These are phyloP conservation scores for Drosophila nikananu DNA, from an alignment of 1,140 invertebrate genomes.

Conservation along the genomic window DNA sequence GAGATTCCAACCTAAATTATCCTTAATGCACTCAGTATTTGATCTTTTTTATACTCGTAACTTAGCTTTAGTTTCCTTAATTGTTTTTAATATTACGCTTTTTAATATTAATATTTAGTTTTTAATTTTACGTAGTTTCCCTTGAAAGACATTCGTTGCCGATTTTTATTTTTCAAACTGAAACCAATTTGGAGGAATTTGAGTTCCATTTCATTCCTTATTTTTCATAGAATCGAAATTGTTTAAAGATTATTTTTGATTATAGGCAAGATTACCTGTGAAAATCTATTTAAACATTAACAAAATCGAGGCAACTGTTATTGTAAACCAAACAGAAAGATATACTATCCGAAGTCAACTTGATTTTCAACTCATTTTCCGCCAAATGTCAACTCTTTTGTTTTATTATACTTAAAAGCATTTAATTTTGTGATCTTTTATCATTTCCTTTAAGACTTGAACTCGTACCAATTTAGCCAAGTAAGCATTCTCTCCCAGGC, in stretches of 20 bases:
- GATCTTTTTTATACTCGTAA: constrained; percentile 5
- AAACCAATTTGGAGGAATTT: constrained; percentile 6
- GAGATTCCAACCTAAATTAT: constrained; percentile 21
- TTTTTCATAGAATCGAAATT: not conserved
- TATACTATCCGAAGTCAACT: not conserved
- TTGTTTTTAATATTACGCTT: constrained; percentile 13
- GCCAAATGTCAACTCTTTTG: not conserved
- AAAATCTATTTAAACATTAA: not conserved
- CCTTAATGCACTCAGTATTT: constrained; percentile 65
- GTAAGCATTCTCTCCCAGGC: constrained; percentile 21
- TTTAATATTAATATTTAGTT: not conserved
- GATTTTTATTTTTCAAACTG: not conserved
- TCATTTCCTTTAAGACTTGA: constrained; percentile 26
- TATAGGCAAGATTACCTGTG: not conserved
- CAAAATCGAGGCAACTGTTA: not conserved
- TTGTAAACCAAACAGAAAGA: not conserved
- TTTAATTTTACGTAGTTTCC: constrained; percentile 8
- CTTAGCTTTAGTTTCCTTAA: constrained; percentile 33
- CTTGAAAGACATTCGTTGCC: not conserved
- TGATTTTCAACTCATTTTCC: not conserved
- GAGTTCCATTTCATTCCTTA: not conserved
- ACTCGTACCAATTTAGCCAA: constrained; percentile 42
- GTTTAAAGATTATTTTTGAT: not conserved
- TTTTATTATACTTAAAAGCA: constrained; percentile 37
- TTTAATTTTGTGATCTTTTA: constrained; percentile 47